Conservation (phyloP, 1,140 invertebrate genomes). For the Heliconius hewitsoni region DNA sequence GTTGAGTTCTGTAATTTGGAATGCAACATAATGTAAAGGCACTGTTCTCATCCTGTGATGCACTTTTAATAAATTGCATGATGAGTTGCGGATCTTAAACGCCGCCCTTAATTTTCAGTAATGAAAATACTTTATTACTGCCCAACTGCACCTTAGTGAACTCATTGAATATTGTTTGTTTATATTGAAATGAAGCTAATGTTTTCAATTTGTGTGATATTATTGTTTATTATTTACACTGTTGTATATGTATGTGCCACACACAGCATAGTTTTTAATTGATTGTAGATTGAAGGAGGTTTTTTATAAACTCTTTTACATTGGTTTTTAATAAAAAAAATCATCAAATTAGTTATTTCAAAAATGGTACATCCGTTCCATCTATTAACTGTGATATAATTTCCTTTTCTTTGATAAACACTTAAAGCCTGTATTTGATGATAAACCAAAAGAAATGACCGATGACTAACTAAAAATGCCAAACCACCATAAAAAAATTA, state of each 20-base stretch:
- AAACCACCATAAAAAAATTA: too few species aligned
- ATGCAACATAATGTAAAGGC: too few species aligned
- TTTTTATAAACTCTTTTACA: neutral
- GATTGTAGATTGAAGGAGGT: neutral
- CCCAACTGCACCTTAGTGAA: neutral
- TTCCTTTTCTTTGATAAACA: too few species aligned
- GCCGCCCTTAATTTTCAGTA: neutral
- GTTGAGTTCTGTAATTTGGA: too few species aligned
- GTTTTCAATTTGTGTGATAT: neutral
- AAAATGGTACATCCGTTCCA: too few species aligned
- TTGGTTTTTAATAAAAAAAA: too few species aligned
- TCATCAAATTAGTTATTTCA: too few species aligned
- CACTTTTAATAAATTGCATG: neutral
- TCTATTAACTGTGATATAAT: too few species aligned
- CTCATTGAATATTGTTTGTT: neutral
- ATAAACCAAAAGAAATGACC: too few species aligned
- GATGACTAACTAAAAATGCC: too few species aligned
- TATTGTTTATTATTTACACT: slow-evolving; percentile 11
- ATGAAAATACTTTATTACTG: neutral
- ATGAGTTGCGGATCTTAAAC: neutral
- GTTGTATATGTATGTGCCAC: neutral
- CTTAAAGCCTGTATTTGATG: too few species aligned
- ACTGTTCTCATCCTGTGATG: too few species aligned
- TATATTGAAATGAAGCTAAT: neutral
- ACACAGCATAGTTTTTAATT: neutral